Base-by-base conservation (phyloP, 2,113 vertebrate species). In the Chloebia gouldiae region DNA sequence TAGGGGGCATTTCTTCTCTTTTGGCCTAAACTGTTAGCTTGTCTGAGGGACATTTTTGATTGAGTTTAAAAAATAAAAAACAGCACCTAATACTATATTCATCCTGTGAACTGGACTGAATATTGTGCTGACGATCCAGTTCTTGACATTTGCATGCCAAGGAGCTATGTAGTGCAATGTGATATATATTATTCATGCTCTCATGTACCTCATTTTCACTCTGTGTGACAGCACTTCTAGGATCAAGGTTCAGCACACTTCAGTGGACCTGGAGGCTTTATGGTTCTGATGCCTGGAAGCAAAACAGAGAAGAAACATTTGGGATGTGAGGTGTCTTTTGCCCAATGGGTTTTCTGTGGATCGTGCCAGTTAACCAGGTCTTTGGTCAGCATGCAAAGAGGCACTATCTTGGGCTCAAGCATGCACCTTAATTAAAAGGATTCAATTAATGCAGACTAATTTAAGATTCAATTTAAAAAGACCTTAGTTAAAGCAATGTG, bases 161-260 rank as follows among this genome's bases (percentile, higher is more conserved):
- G 56, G 63, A 94, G 94, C 92, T 83, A 92, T 95, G 82, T 96
- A 94, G 92, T 90, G 93, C 95, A 94, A 90, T 68, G 92, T 45
- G 77, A 84, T 96, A 95, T 96, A 61, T 93, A 95, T 95, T 92
- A 96, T 95, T 96, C 95, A 97, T 95, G 92, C 79, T 95, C 86
- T 96, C 90, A 73, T 90, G 90, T 96, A 95, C 93, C 82, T 96
- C 90, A 83, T 93, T 96, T 96, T 95, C 93, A 93, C 94, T 95
- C 81, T 78, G 60, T 94, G 93, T 93, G 87, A 95, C 93, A 96
- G 94, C 91, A 87, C 91, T 95, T 96, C 81, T n/a, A 96, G 94
- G 94, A 94, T 95, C 95, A 95, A 96, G 94, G 93, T 94, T 95
- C 95, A 95, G 87, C 87, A 96, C 95, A 95, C 92, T 94, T 95